Conservation (phyloP, 2,113 vertebrate species). For the Propithecus coquereli region DNA sequence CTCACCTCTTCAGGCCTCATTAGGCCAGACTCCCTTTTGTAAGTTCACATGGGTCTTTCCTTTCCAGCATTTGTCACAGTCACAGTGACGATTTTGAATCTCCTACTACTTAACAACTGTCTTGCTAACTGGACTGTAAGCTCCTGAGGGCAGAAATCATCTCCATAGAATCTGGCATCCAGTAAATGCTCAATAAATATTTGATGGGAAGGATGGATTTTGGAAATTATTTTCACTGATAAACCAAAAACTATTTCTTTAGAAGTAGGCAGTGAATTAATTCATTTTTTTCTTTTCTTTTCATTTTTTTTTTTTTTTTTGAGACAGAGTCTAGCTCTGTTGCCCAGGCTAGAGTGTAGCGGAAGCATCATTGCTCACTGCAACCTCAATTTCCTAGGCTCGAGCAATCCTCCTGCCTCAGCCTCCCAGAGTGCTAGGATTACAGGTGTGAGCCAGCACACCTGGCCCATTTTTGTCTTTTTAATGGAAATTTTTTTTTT, state of each 20-base stretch:
- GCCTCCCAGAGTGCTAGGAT: no score
- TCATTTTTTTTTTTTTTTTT: no score
- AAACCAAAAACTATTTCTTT: background rate
- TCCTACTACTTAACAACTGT: background rate
- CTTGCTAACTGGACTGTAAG: background rate
- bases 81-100: background rate
- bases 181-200: background rate
- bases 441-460: no score
- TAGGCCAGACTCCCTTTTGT: background rate
- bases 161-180: background rate
- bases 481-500: background rate
- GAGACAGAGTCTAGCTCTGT: no score
- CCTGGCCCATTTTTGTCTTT: background rate
- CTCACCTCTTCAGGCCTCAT: background rate
- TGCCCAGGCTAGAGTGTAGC: no score
- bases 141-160: background rate
- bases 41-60: background rate
- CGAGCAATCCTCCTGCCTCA: no score
- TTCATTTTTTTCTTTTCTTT: background rate
- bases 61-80: background rate
- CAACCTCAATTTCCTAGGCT: no score
- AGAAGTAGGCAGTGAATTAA: background rate
- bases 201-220: background rate
- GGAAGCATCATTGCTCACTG: no score
- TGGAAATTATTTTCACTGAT: background rate